phyloP scores from a whole-genome alignment of 2,888 invertebrate species.

The Osmoderma eremita region DNA sequence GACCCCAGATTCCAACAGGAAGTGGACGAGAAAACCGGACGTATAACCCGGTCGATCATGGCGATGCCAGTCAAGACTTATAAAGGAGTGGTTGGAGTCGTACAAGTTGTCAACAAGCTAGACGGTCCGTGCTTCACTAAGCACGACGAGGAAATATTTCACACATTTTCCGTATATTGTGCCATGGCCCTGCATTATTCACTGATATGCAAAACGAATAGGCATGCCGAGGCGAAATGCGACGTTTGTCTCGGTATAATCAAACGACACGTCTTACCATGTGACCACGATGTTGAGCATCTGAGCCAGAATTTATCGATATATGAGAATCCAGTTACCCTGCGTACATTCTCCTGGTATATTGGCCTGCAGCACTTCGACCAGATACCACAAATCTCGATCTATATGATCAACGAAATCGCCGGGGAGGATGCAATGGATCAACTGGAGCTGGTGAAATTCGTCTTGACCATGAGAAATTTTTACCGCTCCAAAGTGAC shows the following conservation, averaged over 20 bases:
- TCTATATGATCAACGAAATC: slow-evolving; percentile 67
- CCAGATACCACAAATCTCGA: slow-evolving; percentile 67
- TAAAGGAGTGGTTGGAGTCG: slow-evolving; percentile 65
- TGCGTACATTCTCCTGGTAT: slow-evolving; percentile 68
- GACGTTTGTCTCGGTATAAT: slow-evolving; percentile 56
- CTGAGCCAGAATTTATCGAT: slow-evolving; percentile 63
- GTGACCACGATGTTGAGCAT: slow-evolving; percentile 65
- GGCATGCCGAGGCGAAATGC: slow-evolving; percentile 13
- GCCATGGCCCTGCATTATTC: slow-evolving; percentile 69
- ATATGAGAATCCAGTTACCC: slow-evolving; percentile 61
- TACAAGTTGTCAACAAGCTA: slow-evolving; percentile 69
- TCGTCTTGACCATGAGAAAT: slow-evolving; percentile 65
- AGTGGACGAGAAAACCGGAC: slow-evolving; percentile 67
- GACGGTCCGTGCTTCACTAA: slow-evolving; percentile 64
- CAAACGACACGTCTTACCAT: slow-evolving; percentile 66
- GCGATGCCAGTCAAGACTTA: slow-evolving; percentile 67
- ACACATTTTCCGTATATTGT: slow-evolving; percentile 69
- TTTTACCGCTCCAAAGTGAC: slow-evolving; percentile 69
- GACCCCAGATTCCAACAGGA: slow-evolving; percentile 68
- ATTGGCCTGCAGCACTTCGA: slow-evolving; percentile 65
- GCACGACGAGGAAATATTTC: slow-evolving; percentile 68
- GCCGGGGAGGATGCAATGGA: slow-evolving; percentile 65
- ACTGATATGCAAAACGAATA: slow-evolving; percentile 65
- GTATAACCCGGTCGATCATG: slow-evolving; percentile 68
- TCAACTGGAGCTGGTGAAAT: slow-evolving; percentile 61